Conservation (phyloP, 2,888 invertebrate genomes). For the Protodeltote pygarga region DNA sequence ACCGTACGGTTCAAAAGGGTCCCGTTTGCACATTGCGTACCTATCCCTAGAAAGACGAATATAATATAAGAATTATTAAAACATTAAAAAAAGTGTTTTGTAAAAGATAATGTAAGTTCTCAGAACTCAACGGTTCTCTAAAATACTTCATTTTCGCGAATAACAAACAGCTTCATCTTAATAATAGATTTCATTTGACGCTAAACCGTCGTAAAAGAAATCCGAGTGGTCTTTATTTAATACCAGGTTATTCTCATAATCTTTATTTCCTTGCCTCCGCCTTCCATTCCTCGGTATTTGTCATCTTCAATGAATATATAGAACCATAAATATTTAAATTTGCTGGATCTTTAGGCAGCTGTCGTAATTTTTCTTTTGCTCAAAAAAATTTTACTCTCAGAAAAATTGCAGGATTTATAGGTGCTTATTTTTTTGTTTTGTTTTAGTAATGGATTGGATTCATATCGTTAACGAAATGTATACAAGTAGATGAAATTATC, state of each 20-base stretch:
- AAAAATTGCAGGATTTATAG: slow-evolving; percentile 10
- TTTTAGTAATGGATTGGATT: slow-evolving; percentile 13
- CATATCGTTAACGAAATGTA: background rate
- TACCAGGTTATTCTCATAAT: slow-evolving; percentile 6
- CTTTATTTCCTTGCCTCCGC: slow-evolving; percentile 2
- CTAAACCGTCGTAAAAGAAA: background rate
- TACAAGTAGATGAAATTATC: slow-evolving; percentile 8
- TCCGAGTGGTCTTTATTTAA: background rate
- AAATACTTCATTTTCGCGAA: no score
- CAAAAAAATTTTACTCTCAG: slow-evolving; percentile 8
- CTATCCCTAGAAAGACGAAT: no score
- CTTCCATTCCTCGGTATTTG: slow-evolving; percentile 14
- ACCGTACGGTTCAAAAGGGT: no score
- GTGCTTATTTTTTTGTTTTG: slow-evolving; percentile 14
- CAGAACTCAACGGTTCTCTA: no score
- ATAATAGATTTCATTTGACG: slow-evolving; percentile 3
- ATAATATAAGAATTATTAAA: background rate
- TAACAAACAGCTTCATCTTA: slow-evolving; percentile 30
- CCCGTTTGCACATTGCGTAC: no score
- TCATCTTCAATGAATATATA: slow-evolving; percentile 16
- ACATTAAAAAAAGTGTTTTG: no score
- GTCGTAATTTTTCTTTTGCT: background rate
- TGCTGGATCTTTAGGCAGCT: slow-evolving; percentile 2
- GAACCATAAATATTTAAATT: slow-evolving; percentile 16
- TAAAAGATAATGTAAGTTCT: no score